Evolutionary conservation across 1,140 invertebrate genomes (phyloP), one percentile per base, ranked within the genome.

Genomic region (Parapsyche elsis): DNA sequence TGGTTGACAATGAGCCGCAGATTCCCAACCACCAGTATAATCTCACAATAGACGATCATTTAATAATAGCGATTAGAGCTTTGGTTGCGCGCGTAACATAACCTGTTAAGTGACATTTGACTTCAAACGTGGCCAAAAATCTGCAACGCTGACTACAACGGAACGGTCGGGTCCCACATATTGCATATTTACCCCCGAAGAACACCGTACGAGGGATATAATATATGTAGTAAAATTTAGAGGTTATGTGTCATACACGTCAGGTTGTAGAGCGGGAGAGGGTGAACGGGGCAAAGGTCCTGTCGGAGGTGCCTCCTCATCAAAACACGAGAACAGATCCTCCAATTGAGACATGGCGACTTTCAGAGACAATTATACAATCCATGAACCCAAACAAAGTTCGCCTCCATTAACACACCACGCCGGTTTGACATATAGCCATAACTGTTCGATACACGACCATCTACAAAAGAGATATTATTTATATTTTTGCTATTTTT

Each of bases 321-420:
- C 82, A 71, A 83, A 83, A 76, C 82, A 83, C 38, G 78, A 46
- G 59, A 83, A 83, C 57, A 83, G 71, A 7, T 81, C 59, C 61
- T 83, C 82, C n/a, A 80, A 19, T 71, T 83, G 16, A n/a, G 75
- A 7, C 75, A 77, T 77, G 0, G 16, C 19, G 38, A 7, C 71
- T n/a, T n/a, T n/a, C n/a, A n/a, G n/a, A n/a, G n/a, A n/a, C n/a
- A n/a, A n/a, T n/a, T n/a, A n/a, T n/a, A n/a, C n/a, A n/a, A n/a
- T n/a, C n/a, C n/a, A n/a, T n/a, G n/a, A n/a, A n/a, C n/a, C n/a
- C n/a, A n/a, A n/a, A n/a, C n/a, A n/a, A n/a, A n/a, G n/a, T n/a
- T n/a, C n/a, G n/a, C n/a, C n/a, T n/a, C n/a, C n/a, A n/a, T n/a
- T n/a, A n/a, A n/a, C n/a, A n/a, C n/a, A n/a, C n/a, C n/a, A n/a